phyloP scores from a whole-genome alignment of 2,888 invertebrate genomes.

The Chrysodeixis includens region DNA sequence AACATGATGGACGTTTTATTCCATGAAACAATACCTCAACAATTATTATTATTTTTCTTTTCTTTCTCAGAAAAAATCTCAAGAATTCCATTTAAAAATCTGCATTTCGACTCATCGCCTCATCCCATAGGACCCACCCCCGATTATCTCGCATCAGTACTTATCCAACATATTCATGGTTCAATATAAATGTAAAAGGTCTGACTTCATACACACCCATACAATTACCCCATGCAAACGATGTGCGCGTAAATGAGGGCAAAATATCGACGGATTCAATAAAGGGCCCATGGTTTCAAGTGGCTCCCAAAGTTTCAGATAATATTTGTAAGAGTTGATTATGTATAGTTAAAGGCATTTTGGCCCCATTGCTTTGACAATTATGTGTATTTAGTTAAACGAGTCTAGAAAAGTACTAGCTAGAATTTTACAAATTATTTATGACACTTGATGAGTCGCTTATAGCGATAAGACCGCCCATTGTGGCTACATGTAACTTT shows the following conservation, averaged over 20 bases:
- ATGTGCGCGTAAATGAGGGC: slow-evolving; percentile 25
- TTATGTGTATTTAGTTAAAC: too few species aligned
- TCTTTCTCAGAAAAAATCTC: background rate
- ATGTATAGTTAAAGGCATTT: too few species aligned
- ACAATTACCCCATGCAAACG: slow-evolving; percentile 55
- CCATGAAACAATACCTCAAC: too few species aligned
- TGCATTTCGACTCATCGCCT: background rate
- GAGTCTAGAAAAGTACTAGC: too few species aligned
- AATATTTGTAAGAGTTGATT: too few species aligned
- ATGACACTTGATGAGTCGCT: too few species aligned
- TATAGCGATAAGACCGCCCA: too few species aligned
- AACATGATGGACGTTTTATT: too few species aligned
- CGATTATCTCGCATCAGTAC: slow-evolving; percentile 39
- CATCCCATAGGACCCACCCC: background rate
- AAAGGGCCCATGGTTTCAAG: slow-evolving; percentile 31
- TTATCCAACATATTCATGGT: slow-evolving; percentile 57
- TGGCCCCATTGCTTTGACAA: too few species aligned
- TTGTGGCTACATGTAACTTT: too few species aligned
- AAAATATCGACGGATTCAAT: slow-evolving; percentile 49
- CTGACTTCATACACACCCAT: slow-evolving; percentile 55
- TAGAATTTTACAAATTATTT: too few species aligned
- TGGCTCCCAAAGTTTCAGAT: slow-evolving; percentile 37
- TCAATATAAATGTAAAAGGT: slow-evolving; percentile 65
- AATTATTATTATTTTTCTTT: too few species aligned
- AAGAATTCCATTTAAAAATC: background rate